These are phyloP conservation scores for Sebastes goodei DNA, from an alignment of 2,797 vertebrate genomes.

Conservation along the genomic window DNA sequence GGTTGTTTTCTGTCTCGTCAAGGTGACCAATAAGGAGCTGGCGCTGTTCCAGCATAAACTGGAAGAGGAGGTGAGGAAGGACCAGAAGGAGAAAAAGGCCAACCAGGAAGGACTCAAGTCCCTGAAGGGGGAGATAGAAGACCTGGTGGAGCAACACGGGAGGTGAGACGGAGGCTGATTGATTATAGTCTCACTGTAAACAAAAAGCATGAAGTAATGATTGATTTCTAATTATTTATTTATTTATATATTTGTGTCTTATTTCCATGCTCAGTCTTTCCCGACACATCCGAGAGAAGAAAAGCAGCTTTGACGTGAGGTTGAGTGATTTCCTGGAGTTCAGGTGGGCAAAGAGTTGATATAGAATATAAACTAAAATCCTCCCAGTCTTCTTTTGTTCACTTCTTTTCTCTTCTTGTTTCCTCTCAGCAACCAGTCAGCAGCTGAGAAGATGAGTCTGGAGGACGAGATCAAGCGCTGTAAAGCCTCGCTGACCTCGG, in stretches of 20 bases:
- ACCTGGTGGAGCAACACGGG: slow-evolving; percentile 74
- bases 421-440: slow-evolving; percentile 83
- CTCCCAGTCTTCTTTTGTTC: not conserved
- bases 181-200: not conserved
- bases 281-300: slow-evolving; percentile 76
- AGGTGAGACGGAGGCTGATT: slow-evolving; percentile 60
- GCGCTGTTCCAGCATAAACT: slow-evolving; percentile 86
- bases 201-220: not conserved
- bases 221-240: not conserved
- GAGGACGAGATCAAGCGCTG: slow-evolving; percentile 86
- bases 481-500: slow-evolving; percentile 57
- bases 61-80: slow-evolving; percentile 87
- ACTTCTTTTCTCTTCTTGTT: rapidly evolving
- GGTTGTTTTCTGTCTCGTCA: not conserved
- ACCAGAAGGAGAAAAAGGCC: slow-evolving; percentile 92
- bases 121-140: slow-evolving; percentile 83
- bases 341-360: slow-evolving; percentile 62
- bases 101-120: slow-evolving; percentile 86
- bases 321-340: slow-evolving; percentile 77
- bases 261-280: slow-evolving; percentile 73
- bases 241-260: not conserved
- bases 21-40: slow-evolving; percentile 90
- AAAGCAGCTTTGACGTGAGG: slow-evolving; percentile 68
- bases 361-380: rapidly evolving
- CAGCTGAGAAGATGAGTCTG: slow-evolving; percentile 84